phyloP scores from a whole-genome alignment of 2,888 invertebrate genomes.

The Branchellion lobata region DNA sequence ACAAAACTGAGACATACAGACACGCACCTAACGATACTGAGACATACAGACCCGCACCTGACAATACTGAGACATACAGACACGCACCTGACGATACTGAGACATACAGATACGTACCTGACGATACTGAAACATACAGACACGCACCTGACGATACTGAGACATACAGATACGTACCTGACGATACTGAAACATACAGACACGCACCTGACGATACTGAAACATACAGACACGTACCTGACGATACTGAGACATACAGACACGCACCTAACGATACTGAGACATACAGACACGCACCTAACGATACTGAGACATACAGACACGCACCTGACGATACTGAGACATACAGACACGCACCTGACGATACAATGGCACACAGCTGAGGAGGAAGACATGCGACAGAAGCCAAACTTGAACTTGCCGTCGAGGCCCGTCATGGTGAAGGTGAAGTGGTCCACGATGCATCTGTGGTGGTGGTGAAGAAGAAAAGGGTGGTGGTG shows the following conservation, averaged over 20 bases:
- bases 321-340: too few species aligned
- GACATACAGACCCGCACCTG: too few species aligned
- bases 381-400: constrained; percentile 86
- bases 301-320: too few species aligned
- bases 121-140: constrained; percentile 72
- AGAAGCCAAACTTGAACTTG: constrained; percentile 95
- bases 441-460: constrained; percentile 92
- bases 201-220: too few species aligned
- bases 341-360: constrained; percentile 58
- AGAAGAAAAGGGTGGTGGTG: too few species aligned
- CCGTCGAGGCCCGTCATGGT: constrained; percentile 91
- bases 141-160: constrained; percentile 66
- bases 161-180: constrained; percentile 72
- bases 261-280: too few species aligned
- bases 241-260: too few species aligned
- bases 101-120: constrained; percentile 58
- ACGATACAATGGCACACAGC: constrained; percentile 72
- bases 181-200: too few species aligned
- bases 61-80: neutral
- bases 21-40: neutral
- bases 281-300: too few species aligned
- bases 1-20: too few species aligned
- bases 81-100: constrained; percentile 64
- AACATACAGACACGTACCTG: too few species aligned
- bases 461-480: constrained; percentile 59